phyloP scores from a whole-genome alignment of 64 coral and sea anemone species.

The Montipora efflorescens region DNA sequence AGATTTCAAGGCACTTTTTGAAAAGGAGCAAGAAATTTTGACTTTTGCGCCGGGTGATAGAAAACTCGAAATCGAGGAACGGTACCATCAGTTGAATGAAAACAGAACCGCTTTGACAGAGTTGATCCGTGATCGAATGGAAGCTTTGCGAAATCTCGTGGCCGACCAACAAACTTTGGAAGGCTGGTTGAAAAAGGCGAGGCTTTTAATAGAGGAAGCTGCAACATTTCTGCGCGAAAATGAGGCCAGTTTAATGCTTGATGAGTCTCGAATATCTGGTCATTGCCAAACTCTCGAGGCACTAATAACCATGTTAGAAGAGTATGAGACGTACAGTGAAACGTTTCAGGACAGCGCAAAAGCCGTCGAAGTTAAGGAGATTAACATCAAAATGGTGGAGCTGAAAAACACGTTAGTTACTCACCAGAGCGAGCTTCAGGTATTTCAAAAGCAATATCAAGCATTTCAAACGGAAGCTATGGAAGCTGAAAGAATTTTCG shows the following conservation, averaged over 20 bases:
- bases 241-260: background rate
- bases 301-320: slow-evolving; percentile 38
- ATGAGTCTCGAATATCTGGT: background rate
- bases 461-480: slow-evolving; percentile 41
- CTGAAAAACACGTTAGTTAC: slow-evolving; percentile 21
- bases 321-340: slow-evolving; percentile 56
- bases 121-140: slow-evolving; percentile 42
- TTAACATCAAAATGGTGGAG: slow-evolving; percentile 36
- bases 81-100: slow-evolving; percentile 18
- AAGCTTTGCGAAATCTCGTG: slow-evolving; percentile 60
- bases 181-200: slow-evolving; percentile 70
- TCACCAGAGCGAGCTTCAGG: slow-evolving; percentile 13
- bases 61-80: slow-evolving; percentile 9
- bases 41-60: background rate
- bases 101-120: slow-evolving; percentile 23
- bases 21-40: slow-evolving; percentile 8
- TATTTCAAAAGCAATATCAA: slow-evolving; percentile 36
- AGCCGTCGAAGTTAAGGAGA: slow-evolving; percentile 3
- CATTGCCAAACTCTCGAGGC: slow-evolving; percentile 8
- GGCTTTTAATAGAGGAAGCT: slow-evolving; percentile 21
- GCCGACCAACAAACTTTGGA: slow-evolving; percentile 80
- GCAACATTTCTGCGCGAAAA: background rate
- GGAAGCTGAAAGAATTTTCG: slow-evolving; percentile 39
- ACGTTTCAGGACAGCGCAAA: slow-evolving; percentile 18
- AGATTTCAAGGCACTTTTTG: slow-evolving; percentile 7